Percentiles rank a stretch among this genome's conserved stretches.
These are phyloP conservation scores for Acheta domesticus DNA, from an alignment of 2,888 invertebrate genomes.

Conservation along the genomic window DNA sequence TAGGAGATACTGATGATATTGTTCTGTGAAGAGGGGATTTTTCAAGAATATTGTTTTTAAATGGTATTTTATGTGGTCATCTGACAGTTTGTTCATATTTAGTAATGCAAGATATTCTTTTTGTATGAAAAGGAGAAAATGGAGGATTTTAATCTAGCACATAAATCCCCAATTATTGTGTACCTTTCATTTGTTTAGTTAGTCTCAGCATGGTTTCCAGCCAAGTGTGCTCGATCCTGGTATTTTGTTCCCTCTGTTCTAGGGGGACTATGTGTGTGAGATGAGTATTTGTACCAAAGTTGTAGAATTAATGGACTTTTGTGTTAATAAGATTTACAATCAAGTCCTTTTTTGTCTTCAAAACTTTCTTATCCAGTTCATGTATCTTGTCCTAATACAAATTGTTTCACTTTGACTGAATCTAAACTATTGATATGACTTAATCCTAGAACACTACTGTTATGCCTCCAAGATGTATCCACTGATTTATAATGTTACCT, in stretches of 20 bases:
- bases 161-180: not conserved
- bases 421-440: no score
- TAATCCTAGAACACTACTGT: no score
- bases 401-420: no score
- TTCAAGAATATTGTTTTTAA: not conserved
- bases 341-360: conserved; percentile 21
- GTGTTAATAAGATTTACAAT: conserved; percentile 38
- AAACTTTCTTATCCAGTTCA: no score
- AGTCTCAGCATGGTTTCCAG: conserved; percentile 18
- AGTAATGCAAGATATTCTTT: conserved; percentile 23
- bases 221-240: not conserved
- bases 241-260: conserved; percentile 29
- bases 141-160: conserved; percentile 20
- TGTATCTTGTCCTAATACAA: no score
- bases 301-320: conserved; percentile 38
- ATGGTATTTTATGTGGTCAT: not conserved
- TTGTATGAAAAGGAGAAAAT: conserved; percentile 22
- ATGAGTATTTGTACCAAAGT: conserved; percentile 38
- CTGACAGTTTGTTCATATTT: not conserved
- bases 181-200: conserved; percentile 19
- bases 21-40: not conserved
- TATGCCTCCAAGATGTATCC: no score
- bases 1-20: not conserved
- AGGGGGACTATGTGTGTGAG: conserved; percentile 31
- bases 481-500: no score